Evolutionary conservation across 2,888 invertebrate genomes (phyloP).

Genomic region (Catocala sponsa): DNA sequence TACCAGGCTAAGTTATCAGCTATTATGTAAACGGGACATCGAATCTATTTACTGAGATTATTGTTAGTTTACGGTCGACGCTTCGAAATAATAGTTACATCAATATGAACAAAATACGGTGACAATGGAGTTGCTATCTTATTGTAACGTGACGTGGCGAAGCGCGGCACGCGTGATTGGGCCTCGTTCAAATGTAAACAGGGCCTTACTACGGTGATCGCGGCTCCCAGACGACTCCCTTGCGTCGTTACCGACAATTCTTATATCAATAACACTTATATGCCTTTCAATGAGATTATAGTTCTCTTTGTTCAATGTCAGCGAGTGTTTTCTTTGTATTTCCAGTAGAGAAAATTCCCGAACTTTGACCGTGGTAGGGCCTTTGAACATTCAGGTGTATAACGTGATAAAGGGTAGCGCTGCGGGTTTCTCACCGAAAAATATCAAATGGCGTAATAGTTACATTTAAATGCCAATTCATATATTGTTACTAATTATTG

Average conservation of each 20-base stretch:
- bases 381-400: conserved; percentile 63
- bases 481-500: too few species aligned
- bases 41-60: conserved; percentile 20
- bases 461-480: too few species aligned
- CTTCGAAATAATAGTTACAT: conserved; percentile 58
- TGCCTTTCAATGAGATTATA: background rate
- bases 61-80: conserved; percentile 48
- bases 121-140: conserved; percentile 74
- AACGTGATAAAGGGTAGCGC: conserved; percentile 49
- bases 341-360: conserved; percentile 4
- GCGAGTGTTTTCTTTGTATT: conserved; percentile 10
- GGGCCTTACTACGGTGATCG: conserved; percentile 45
- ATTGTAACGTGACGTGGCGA: conserved; percentile 64
- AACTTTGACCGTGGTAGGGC: conserved; percentile 41
- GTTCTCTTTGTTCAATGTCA: background rate
- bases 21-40: conserved; percentile 10
- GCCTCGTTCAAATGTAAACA: conserved; percentile 68
- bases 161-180: conserved; percentile 73
- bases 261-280: conserved; percentile 16
- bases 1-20: conserved; percentile 11
- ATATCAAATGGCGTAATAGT: too few species aligned
- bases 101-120: conserved; percentile 62
- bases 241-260: conserved; percentile 12
- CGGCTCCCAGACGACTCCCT: conserved; percentile 14
- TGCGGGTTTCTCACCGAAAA: too few species aligned